Evolutionary conservation across 1,140 invertebrate species (phyloP), one percentile per base, ranked within the genome.

Genomic region (Geopemphigus sp.): DNA sequence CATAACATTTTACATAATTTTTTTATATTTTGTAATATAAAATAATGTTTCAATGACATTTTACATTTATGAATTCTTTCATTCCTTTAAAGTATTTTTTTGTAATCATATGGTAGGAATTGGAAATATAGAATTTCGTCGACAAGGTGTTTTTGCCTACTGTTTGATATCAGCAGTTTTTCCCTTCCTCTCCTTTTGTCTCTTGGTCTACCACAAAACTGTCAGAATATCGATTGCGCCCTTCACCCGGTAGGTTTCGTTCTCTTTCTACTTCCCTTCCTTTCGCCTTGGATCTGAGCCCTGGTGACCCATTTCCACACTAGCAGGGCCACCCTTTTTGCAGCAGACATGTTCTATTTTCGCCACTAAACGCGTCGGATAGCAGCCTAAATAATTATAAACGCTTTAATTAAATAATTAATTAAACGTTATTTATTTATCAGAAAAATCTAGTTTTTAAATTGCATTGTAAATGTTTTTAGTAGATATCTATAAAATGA

Each of bases 181-280:
- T 26, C 32, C 32, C 32, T 39, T 53, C 54, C 73, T 29, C 47
- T 61, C 29, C 29, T 76, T 32, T 45, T 26, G 66, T 70, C 32
- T 59, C 32, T 54, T 73, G 15, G 72, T 74, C 53, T 74, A 74
- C 53, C 56, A 59, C 57, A 76, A 15, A 61, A 61, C 73, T 56
- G 39, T 76, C 73, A 29, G 29, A 61, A 76, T 76, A 76, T 76
- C 73, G 73, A 76, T 76, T 76, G 57, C 32, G 73, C 56, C 73
- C 73, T 76, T 76, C 73, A 76, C 73, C 73, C 73, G 57, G 73
- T 74, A 17, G 57, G 73, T 76, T 76, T 76, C 32, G 14, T 76
- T 45, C 73, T 45, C 39, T 39, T 76, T 45, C 73, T n/a, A n/a
- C n/a, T n/a, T 61, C 56, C 73, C 56, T 53, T 6, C 22, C 8